phyloP scores from a whole-genome alignment of 1,140 invertebrate species.

The Panulirus ornatus region DNA sequence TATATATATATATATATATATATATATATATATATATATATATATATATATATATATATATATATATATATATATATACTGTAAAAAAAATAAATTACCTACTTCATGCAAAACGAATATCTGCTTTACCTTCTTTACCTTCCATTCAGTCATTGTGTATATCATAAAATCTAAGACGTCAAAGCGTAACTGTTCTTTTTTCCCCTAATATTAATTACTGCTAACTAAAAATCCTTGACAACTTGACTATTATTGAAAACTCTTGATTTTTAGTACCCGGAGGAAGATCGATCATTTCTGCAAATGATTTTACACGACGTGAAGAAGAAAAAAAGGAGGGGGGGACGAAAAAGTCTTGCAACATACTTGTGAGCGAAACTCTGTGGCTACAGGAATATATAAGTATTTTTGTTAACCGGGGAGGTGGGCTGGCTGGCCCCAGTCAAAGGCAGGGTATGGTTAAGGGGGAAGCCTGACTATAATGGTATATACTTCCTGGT shows the following conservation, averaged over 20 bases:
- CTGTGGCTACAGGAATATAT: not conserved
- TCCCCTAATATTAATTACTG: not conserved
- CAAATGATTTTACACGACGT: not conserved
- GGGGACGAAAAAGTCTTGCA: not conserved
- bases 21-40: not conserved
- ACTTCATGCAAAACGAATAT: not conserved
- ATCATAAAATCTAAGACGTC: not conserved
- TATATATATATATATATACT: not conserved
- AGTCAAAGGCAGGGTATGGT: not conserved
- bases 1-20: constrained; percentile 4
- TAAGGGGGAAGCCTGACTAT: not conserved
- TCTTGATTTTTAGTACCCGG: not conserved
- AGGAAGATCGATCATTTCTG: not conserved
- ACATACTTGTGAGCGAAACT: not conserved
- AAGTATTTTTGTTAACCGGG: not conserved
- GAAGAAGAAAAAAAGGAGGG: not conserved
- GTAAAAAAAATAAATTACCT: not conserved
- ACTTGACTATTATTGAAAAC: not conserved
- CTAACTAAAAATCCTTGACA: not conserved
- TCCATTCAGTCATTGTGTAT: not conserved
- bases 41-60: not conserved
- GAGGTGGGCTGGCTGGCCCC: too few relatives aligned
- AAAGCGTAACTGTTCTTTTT: not conserved
- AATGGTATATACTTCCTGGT: not conserved
- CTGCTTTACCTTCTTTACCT: not conserved